phyloP scores from a whole-genome alignment of 1,140 invertebrate genomes.

The Hesperophylax magnus region DNA sequence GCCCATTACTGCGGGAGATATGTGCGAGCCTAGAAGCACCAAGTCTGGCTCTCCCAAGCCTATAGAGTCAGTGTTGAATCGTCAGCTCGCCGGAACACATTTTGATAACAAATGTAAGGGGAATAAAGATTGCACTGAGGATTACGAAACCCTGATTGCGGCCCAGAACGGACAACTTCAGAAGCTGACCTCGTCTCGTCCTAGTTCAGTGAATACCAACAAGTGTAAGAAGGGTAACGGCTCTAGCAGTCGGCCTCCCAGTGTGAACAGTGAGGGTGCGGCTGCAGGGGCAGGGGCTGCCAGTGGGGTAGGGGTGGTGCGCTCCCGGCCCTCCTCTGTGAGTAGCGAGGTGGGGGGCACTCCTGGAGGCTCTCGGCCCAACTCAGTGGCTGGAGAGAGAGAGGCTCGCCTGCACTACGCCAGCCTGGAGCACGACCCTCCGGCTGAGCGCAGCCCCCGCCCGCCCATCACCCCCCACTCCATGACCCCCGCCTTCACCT shows the following conservation, averaged over 20 bases:
- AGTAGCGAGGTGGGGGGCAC: slow-evolving; percentile 61
- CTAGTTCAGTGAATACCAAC: slow-evolving; percentile 62
- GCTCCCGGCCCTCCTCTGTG: slow-evolving; percentile 65
- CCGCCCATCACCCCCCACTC: slow-evolving; percentile 61
- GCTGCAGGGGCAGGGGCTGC: background rate
- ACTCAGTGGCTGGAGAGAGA: slow-evolving; percentile 57
- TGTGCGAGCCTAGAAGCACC: slow-evolving; percentile 38
- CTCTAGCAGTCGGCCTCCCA: slow-evolving; percentile 51
- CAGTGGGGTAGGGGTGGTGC: slow-evolving; percentile 60
- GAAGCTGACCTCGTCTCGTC: slow-evolving; percentile 59
- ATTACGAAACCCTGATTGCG: slow-evolving; percentile 42
- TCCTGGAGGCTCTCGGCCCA: slow-evolving; percentile 52
- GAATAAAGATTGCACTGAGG: slow-evolving; percentile 24
- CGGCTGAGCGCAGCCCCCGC: slow-evolving; percentile 77
- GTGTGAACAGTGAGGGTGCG: slow-evolving; percentile 47
- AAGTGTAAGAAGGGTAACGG: slow-evolving; percentile 55
- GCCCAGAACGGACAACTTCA: slow-evolving; percentile 54
- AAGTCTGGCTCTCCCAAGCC: slow-evolving; percentile 54
- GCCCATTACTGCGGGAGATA: slow-evolving; percentile 49
- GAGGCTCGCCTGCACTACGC: slow-evolving; percentile 74
- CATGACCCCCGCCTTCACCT: slow-evolving; percentile 70
- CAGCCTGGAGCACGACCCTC: slow-evolving; percentile 73
- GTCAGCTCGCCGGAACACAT: slow-evolving; percentile 44
- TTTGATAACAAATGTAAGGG: slow-evolving; percentile 46
- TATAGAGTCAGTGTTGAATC: slow-evolving; percentile 54